phyloP scores from a whole-genome alignment of 2,888 invertebrate genomes.

The Eupithecia centaureata region DNA sequence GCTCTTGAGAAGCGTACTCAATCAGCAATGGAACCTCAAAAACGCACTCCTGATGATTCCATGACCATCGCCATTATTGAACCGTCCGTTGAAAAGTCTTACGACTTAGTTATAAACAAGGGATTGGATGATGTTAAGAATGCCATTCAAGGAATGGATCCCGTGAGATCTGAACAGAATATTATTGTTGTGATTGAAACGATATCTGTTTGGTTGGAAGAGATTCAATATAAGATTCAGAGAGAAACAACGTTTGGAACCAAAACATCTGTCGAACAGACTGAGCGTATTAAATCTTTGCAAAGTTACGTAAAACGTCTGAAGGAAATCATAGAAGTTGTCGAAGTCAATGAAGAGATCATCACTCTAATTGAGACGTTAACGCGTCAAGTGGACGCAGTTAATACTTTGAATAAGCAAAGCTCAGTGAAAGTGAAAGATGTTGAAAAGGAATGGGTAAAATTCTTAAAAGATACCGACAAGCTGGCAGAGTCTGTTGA shows the following conservation, averaged over 20 bases:
- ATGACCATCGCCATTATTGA: constrained; percentile 70
- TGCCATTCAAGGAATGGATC: constrained; percentile 84
- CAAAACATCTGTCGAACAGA: constrained; percentile 56
- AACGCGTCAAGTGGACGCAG: constrained; percentile 87
- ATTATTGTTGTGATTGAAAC: constrained; percentile 91
- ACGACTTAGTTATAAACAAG: constrained; percentile 83
- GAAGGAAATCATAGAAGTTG: constrained; percentile 86
- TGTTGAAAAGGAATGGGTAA: constrained; percentile 88
- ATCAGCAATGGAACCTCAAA: constrained; percentile 59
- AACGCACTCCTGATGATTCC: constrained; percentile 56
- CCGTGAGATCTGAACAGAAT: constrained; percentile 86
- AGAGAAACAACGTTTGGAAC: constrained; percentile 60
- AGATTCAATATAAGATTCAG: constrained; percentile 91
- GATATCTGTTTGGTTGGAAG: constrained; percentile 93
- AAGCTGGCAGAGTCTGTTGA: constrained; percentile 82
- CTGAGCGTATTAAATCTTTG: constrained; percentile 66
- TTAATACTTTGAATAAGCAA: constrained; percentile 85
- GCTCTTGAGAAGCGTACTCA: constrained; percentile 73
- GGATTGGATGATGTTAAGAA: constrained; percentile 83
- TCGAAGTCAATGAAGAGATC: constrained; percentile 87
- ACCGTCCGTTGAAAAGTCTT: constrained; percentile 74
- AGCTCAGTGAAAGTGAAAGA: constrained; percentile 76
- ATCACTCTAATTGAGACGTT: constrained; percentile 85
- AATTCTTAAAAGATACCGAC: constrained; percentile 86
- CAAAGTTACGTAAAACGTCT: constrained; percentile 85